Evolutionary conservation across 2,888 invertebrate genomes (phyloP), one percentile per base, ranked within the genome.

Genomic region (Netelia inedita): DNA sequence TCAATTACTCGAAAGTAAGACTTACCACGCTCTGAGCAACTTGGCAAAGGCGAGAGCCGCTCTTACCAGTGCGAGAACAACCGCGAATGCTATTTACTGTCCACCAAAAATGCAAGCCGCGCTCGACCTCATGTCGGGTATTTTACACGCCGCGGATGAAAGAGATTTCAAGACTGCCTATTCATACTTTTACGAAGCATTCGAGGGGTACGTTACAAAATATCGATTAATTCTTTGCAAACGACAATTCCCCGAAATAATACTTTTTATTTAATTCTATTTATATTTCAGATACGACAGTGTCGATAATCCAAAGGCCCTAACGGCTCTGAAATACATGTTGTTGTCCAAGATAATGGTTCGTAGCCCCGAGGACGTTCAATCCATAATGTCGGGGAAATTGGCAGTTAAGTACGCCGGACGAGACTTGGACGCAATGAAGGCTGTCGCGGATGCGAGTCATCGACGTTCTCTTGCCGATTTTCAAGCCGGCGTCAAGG

Each of bases 151-250:
- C 10, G 99, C 99, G n/a, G 99, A 99, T 93, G 99, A 99, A 94
- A 97, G 98, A 90, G 99, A 99, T 93, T 99, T 99, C 94, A 99
- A 99, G 95, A 99, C 99, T 81, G 99, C 99, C 65, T 99, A 98
- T 94, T 99, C 99, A 79, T 99, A 99, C 93, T 99, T 99, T 94
- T 99, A 99, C 94, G 99, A 99, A 95, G 99, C 99, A 14, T 99
- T 99, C 94, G 99, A 99, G 95, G 98, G 99, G 89, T 99, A 98
- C 81, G 41, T 83, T 59, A 55, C 46, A 35, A 9, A 46, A 28
- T 50, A 57, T 61, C 43, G 46, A 59, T 55, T 35, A 35, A 35
- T 0, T 35, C 35, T 35, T 35, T 6, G 6, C 35, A 35, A 35
- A 35, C 35, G 6, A 1, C 35, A 35, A 35, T 6, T 35, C 8